Evolutionary conservation across 2,888 invertebrate species (phyloP), one percentile per base, ranked within the genome.

Genomic region (Aspidapion aeneum): DNA sequence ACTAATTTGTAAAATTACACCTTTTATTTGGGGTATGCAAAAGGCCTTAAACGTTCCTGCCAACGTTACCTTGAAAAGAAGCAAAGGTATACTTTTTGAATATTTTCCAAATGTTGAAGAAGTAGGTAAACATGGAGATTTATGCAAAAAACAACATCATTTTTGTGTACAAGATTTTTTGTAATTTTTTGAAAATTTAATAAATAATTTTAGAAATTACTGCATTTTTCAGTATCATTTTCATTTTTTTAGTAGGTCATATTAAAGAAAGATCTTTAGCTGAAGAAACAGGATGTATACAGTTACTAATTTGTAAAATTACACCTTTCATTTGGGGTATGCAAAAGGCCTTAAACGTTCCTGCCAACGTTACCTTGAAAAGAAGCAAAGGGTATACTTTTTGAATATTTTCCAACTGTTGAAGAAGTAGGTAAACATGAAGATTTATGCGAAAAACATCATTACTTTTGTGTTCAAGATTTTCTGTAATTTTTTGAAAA

Each of bases 21-120:
- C 93, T 0, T 86, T 92, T 65, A 86, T 94, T 65, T 84, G 84
- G 80, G 88, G 87, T 69, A 91, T 92, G 86, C 93, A 94, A 74
- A 83, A 83, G 63, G 86, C 89, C 0, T 80, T 91, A 63, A 82
- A 76, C 71, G n/a, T n/a, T n/a, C n/a, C n/a, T n/a, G 74, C 73
- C 18, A 74, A 74, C 18, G 74, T 77, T 59, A 18, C 18, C 17
- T 9, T 12, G 55, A 54, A 57, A 17, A 57, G 1, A 76, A 77
- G 16, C 73, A 78, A 20, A 61, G n/a, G n/a, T n/a, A n/a, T n/a
- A n/a, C 68, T 55, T 76, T 89, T 86, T 74, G 82, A 83, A 70
- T 84, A 87, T 81, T 79, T 90, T 69, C 90, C 90, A 66, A 81
- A 82, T 2, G 72, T 83, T 19, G 80, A 83, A 12, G 87, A 89